Evolutionary conservation across 2,113 vertebrate species (phyloP), one percentile per base, ranked within the genome.

Genomic region (Psilopsiagon aymara): DNA sequence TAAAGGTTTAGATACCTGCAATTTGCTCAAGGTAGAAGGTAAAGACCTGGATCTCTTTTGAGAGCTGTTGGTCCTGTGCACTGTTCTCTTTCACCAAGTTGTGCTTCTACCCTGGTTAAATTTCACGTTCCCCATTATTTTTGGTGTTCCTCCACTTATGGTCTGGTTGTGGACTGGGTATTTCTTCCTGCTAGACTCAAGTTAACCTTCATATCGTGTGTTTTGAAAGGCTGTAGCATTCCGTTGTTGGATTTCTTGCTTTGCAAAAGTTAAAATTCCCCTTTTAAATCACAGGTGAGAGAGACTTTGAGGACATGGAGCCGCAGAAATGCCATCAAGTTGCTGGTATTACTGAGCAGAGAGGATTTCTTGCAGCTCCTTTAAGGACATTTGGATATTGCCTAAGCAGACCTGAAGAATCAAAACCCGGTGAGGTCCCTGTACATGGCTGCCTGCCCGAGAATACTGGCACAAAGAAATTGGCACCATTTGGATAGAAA

Each of bases 31-130:
- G 3, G 35, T 35, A 6, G 11, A 20, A 49, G 35, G n/a, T 28
- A 24, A 69, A 93, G 37, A 19, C 35, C 49, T 66, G 71, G 44
- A 35, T 10, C 6, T 17, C 28, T 44, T 64, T 14, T 21, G 62
- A n/a, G 53, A 57, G 37, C 29, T 55, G 18, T 13, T 3, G 2
- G 8, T 57, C 19, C 25, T 52, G 7, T 10, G 9, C 39, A 33
- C 24, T 13, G 23, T 9, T 63, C 28, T 11, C 18, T 82, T 27
- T 21, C 11, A 35, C n/a, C 0, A 1, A 62, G 15, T 19, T 67
- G 55, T 63, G 33, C 21, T 89, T 24, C 4, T 6, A 44, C 15
- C 64, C 31, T 70, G 66, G 62, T 52, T n/a, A 55, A 71, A 87
- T 73, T 62, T 79, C 82, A n/a, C 28, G 47, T 68, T 14, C 51